Evolutionary conservation across 2,797 vertebrate genomes (phyloP), one percentile per base, ranked within the genome.

Genomic region (Eulemur coronatus): DNA sequence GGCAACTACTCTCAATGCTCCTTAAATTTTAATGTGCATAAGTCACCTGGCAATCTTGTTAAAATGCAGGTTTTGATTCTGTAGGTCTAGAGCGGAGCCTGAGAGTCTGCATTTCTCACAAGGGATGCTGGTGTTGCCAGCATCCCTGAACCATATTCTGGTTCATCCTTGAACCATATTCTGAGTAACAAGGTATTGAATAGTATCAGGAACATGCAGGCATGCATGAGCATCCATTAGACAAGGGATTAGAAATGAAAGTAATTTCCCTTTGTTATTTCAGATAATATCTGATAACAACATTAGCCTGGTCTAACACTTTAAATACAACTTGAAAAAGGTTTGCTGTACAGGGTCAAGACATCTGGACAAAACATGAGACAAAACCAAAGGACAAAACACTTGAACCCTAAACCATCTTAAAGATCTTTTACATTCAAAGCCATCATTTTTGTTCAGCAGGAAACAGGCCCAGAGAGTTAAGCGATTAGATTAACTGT

Each of bases 371-470:
- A 50, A 24, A 50, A 50, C 61, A 67, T 67, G 46, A 46, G 18
- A 96, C 69, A 88, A 55, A 91, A 76, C n/a, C 43, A 69, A 82
- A 92, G 28, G 63, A 85, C 52, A 75, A 72, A 84, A 79, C 28
- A 43, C 75, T 65, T 67, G 63, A 86, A 75, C 33, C 12, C 46
- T 48, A 65, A 26, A 50, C 20, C 20, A 11, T 43, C 11, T 50
- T 75, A 86, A 92, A 86, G 63, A 72, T 67, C 38, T 11, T 92
- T 84, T 63, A 48, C 9, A 11, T 65, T 80, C 61, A 70, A 80
- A 82, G 17, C 8, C 14, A 57, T 84, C 59, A 4, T 67, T 96
- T 96, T 91, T 92, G 35, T 30, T 30, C 38, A 73, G 33, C 85
- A 61, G 46, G 57, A 55, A 67, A 50, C 3, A 73, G 35, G 86